These are phyloP conservation scores for Centropristis striata DNA, from an alignment of 2,113 vertebrate species.

Conservation along the genomic window DNA sequence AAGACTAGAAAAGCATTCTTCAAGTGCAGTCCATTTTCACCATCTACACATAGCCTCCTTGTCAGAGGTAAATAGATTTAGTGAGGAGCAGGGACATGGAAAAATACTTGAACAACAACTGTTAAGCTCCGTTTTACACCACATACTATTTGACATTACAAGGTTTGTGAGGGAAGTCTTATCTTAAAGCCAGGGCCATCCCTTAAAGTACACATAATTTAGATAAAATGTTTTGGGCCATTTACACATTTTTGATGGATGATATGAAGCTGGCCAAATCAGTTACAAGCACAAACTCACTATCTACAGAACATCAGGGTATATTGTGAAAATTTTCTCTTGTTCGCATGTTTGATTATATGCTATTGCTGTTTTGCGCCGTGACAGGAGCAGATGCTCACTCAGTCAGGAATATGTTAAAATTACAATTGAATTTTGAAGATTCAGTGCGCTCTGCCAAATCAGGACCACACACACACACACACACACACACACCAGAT, in stretches of 20 bases:
- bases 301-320: not conserved
- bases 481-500: conserved; percentile 7
- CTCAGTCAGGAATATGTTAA: conserved; percentile 15
- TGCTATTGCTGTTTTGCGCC: conserved; percentile 16
- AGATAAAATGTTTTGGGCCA: conserved; percentile 15
- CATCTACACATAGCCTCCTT: too few species aligned
- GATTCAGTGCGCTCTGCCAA: conserved; percentile 1
- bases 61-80: too few species aligned
- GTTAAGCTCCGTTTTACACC: too few species aligned
- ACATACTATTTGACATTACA: not conserved
- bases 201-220: conserved; percentile 7
- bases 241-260: conserved; percentile 24
- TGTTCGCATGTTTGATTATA: conserved; percentile 20
- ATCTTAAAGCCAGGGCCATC: conserved; percentile 8
- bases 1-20: too few species aligned
- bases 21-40: too few species aligned
- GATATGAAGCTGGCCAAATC: conserved; percentile 12
- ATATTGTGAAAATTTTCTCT: not conserved
- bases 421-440: conserved; percentile 20
- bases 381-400: conserved; percentile 16
- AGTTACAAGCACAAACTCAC: conserved; percentile 23
- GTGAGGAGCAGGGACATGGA: too few species aligned
- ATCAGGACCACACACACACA: not conserved
- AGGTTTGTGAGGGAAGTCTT: not conserved
- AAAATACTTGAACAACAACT: too few species aligned